Base-by-base conservation (phyloP, 2,113 vertebrate genomes). In the Bufo gargarizans region DNA sequence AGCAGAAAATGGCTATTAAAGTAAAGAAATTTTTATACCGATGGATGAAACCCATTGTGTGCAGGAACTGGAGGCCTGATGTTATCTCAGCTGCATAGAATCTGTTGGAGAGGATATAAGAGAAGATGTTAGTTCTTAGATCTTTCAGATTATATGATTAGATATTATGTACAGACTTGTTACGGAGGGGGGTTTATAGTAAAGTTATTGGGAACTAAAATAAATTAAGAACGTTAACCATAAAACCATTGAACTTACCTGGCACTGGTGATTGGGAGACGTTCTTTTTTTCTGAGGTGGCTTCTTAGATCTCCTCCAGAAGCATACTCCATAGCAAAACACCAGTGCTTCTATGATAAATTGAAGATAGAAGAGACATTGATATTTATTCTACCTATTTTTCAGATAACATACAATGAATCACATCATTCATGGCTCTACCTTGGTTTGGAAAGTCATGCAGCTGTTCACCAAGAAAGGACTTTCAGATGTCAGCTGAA, bases 21-120 rank as follows among this genome's bases (percentile, higher is more conserved):
- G 33, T 33, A 33, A 33, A 33, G 33, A 33, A 33, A 33, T 33
- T 33, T 0, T 1, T 33, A 33, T 33, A 33, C 12, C 19, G 6
- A 22, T 67, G 63, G 63, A 67, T 67, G 63, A 67, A 67, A 8
- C 63, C 63, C 20, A 10, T 22, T 67, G 20, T 67, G 63, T 67
- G 63, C 63, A 67, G n/a, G 63, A 67, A 67, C 63, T 67, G 63
- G n/a, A 67, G 63, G 63, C n/a, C 63, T 67, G 63, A 67, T n/a
- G n/a, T 22, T n/a, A 67, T 67, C 12, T 67, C 63, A n/a, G 63
- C 63, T 9, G 63, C 63, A 67, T 67, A 67, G n/a, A 67, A 67
- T 67, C 63, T n/a, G 19, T 67, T 9, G n/a, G n/a, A 10, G 63
- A 67, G 22, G 20, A 9, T 10, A 22, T 22, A 58, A 58, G 13